Conservation (phyloP, 2,888 invertebrate genomes). For the Ommatoiulus sabulosus region DNA sequence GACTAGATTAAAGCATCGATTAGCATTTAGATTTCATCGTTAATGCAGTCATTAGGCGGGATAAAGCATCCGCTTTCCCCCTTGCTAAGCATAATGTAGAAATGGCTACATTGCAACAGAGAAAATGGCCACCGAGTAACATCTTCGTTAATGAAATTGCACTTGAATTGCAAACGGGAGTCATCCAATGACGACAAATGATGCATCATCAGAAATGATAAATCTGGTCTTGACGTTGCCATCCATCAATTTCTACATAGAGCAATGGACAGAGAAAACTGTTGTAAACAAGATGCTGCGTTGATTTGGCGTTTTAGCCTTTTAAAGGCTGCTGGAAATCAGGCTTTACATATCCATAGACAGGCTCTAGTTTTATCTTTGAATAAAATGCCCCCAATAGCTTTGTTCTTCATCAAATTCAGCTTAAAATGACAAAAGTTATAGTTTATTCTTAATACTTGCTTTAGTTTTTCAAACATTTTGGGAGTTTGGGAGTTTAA, state of each 20-base stretch:
- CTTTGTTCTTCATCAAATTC: too few relatives aligned
- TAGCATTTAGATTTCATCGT: conserved; percentile 51
- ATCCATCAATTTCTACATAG: conserved; percentile 32
- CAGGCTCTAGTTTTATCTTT: too few relatives aligned
- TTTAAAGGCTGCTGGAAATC: neutral
- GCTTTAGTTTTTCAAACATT: too few relatives aligned
- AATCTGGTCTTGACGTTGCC: conserved; percentile 39
- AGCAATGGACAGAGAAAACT: neutral
- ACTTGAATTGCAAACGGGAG: conserved; percentile 30
- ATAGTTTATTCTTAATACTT: too few relatives aligned
- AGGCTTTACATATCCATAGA: too few relatives aligned
- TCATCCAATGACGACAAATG: neutral
- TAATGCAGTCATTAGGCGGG: conserved; percentile 47
- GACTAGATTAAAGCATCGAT: conserved; percentile 51
- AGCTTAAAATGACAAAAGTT: too few relatives aligned
- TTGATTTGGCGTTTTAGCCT: neutral
- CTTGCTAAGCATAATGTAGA: neutral
- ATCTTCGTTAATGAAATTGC: conserved; percentile 44
- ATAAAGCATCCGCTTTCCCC: neutral
- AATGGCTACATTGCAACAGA: neutral
- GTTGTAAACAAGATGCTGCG: neutral
- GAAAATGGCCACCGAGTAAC: conserved; percentile 31
- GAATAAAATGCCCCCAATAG: too few relatives aligned
- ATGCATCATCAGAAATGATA: conserved; percentile 47
- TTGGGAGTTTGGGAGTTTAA: too few relatives aligned